Conservation (phyloP, 2,888 invertebrate genomes). For the Choreutis nemorana region DNA sequence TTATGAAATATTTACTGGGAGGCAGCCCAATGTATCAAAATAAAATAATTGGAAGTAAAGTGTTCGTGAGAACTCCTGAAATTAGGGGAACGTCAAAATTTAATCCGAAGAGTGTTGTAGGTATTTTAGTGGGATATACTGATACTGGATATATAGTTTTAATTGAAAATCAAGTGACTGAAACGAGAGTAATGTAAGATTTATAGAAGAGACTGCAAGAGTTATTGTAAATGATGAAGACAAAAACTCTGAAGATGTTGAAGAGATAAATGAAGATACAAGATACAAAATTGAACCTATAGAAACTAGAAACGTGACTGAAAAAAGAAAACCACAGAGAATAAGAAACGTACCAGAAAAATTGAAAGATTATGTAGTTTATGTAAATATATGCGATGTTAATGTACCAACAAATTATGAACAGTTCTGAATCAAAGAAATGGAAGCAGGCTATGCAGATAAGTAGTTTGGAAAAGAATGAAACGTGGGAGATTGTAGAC, state of each 20-base stretch:
- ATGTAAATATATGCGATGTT: neutral
- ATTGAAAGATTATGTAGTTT: neutral
- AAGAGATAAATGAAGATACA: neutral
- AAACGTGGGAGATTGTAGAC: constrained; percentile 1
- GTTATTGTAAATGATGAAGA: neutral
- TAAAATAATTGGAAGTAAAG: constrained; percentile 3
- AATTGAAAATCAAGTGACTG: neutral
- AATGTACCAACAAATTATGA: constrained; percentile 1
- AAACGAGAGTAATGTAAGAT: no score
- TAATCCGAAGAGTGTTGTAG: neutral
- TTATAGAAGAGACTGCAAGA: no score
- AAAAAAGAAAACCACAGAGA: neutral
- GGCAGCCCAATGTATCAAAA: constrained; percentile 1
- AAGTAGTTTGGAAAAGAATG: constrained; percentile 1
- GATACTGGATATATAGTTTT: neutral
- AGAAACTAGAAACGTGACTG: neutral
- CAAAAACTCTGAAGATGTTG: neutral
- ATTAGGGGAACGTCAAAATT: neutral
- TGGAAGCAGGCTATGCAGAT: constrained; percentile 1
- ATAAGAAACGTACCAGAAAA: neutral
- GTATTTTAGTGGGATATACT: neutral
- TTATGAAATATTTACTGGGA: neutral
- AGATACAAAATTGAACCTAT: neutral
- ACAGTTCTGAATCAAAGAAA: neutral
- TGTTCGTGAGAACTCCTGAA: constrained; percentile 1